Base-by-base conservation (phyloP, 2,888 invertebrate genomes). In the Stomorhina lunata region DNA sequence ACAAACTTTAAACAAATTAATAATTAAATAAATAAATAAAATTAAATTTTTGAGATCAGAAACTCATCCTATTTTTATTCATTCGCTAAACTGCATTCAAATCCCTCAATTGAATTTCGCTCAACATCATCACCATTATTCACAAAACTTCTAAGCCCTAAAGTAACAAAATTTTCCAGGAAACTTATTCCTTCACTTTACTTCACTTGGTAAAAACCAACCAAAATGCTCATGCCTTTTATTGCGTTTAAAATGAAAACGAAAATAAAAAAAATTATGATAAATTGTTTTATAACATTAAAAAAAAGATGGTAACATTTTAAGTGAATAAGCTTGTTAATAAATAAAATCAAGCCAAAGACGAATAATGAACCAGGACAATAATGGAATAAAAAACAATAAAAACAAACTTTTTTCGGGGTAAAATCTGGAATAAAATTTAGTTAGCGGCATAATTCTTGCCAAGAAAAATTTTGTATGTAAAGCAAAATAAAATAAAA, bases 271-370 rank as follows among this genome's bases (percentile, higher is more conserved):
- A 75, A 66, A 68, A 68, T 63, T 75, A 69, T 78, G 81, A 81
- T 78, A 81, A 78, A 81, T 75, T 73, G 78, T 72, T 78, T 81
- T 78, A 63, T 59, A 61, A 34, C 61, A 81, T 57, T 65, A 81
- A 55, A 63, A 61, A 71, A 72, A 22, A 43, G 15, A 69, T 78
- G 78, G 57, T 40, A 78, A 69, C 53, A 73, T 69, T 78, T 81
- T 81, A 78, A 81, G 81, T 81, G 81, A 81, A 81, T 81, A 81
- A 81, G 48, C 78, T 69, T 81, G 78, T 81, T 78, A 73, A 78
- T 81, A 81, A 78, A 73, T 73, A 78, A 78, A 77, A 73, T 69
- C 50, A 57, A 65, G 55, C 48, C 32, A 40, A 37, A 29, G 57
- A 66, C 29, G 37, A 63, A 63, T 53, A 22, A 15, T 37, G 20